Evolutionary conservation across 2,888 invertebrate species (phyloP).

Genomic region (Argyresthia goedartella): DNA sequence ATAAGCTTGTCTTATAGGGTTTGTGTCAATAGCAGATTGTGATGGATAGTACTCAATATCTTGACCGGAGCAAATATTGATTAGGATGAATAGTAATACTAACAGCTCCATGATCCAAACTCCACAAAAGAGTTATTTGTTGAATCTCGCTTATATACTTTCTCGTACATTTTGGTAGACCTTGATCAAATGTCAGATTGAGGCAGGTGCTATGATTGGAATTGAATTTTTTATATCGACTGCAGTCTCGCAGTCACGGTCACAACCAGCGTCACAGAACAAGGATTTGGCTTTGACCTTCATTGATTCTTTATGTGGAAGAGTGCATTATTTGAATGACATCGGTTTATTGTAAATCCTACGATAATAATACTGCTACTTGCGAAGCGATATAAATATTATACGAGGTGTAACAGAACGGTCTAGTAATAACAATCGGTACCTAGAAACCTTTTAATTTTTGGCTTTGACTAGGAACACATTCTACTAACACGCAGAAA

Average conservation of each 20-base stretch:
- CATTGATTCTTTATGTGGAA: not conserved
- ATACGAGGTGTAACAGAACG: too few relatives aligned
- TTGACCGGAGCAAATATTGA: conserved; percentile 14
- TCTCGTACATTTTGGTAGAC: conserved; percentile 20
- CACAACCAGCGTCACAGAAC: conserved; percentile 29
- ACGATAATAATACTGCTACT: too few relatives aligned
- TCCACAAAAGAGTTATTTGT: too few relatives aligned
- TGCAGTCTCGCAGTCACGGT: conserved; percentile 20
- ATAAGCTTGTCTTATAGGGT: not conserved
- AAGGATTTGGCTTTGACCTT: conserved; percentile 9
- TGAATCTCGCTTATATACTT: conserved; percentile 33
- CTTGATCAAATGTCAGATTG: conserved; percentile 37
- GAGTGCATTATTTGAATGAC: not conserved
- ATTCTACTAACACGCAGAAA: too few relatives aligned
- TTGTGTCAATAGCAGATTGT: conserved; percentile 15
- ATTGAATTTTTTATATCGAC: conserved; percentile 51
- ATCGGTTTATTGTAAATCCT: not conserved
- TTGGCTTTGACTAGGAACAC: too few relatives aligned
- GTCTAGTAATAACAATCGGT: too few relatives aligned
- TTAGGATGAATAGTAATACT: too few relatives aligned
- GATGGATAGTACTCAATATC: conserved; percentile 45
- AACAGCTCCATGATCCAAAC: too few relatives aligned
- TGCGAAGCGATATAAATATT: too few relatives aligned
- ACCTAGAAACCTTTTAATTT: too few relatives aligned
- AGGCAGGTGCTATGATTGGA: conserved; percentile 64